phyloP scores from a whole-genome alignment of 2,113 vertebrate genomes.

The Sphyrna mokarran region DNA sequence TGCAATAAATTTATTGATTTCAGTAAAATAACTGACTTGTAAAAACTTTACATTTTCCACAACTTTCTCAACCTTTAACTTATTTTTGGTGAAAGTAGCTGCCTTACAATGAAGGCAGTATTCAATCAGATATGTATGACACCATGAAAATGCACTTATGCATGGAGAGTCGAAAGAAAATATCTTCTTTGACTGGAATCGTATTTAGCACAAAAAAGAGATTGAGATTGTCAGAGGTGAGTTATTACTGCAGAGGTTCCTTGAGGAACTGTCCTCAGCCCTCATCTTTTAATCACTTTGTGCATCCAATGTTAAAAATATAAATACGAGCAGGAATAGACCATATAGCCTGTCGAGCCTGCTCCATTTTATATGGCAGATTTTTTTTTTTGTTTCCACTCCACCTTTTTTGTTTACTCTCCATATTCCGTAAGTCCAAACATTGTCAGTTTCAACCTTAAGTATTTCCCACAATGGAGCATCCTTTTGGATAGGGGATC shows the following conservation, averaged over 20 bases:
- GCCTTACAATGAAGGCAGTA: neutral
- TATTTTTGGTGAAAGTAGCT: neutral
- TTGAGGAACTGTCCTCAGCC: neutral
- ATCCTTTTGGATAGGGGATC: neutral
- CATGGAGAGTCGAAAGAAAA: neutral
- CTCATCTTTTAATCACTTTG: neutral
- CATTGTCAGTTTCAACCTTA: neutral
- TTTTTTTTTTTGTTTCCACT: too few relatives aligned
- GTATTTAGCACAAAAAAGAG: neutral
- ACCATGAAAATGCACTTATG: neutral
- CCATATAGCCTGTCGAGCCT: neutral
- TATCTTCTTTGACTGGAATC: neutral
- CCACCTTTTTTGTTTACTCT: too few relatives aligned
- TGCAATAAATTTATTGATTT: too few relatives aligned
- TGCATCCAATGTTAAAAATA: neutral
- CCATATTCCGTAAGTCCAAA: neutral
- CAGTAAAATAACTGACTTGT: neutral
- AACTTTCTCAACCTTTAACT: neutral
- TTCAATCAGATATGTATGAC: neutral
- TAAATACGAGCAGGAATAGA: neutral
- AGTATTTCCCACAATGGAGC: neutral
- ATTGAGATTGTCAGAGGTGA: neutral
- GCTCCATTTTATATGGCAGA: neutral
- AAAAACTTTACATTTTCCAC: neutral
- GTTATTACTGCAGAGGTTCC: neutral